Percentiles rank a stretch among this genome's conserved stretches.
phyloP scores from a whole-genome alignment of 2,113 vertebrate genomes.

The Callipepla squamata region DNA sequence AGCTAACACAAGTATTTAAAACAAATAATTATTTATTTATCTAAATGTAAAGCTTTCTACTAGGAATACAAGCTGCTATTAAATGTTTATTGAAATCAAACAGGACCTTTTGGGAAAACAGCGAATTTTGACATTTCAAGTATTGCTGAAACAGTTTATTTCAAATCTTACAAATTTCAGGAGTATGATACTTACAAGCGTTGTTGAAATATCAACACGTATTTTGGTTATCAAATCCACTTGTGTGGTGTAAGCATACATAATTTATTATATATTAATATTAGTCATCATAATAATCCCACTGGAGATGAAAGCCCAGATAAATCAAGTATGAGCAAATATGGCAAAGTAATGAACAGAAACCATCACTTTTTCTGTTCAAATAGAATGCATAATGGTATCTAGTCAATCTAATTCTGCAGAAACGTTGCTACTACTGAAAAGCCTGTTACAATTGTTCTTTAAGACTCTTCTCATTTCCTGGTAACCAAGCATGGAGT shows the following conservation, averaged over 20 bases:
- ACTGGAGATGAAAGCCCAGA: slow-evolving; percentile 31
- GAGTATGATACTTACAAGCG: background rate
- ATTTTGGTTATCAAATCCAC: slow-evolving; percentile 30
- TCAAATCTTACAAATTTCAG: background rate
- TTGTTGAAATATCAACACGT: background rate
- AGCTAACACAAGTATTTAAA: background rate
- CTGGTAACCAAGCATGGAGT: background rate
- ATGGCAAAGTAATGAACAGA: slow-evolving; percentile 32
- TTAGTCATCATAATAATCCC: slow-evolving; percentile 22
- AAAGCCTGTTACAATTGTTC: background rate
- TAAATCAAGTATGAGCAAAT: slow-evolving; percentile 17
- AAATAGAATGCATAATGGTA: slow-evolving; percentile 31
- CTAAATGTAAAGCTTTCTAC: background rate
- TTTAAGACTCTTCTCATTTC: background rate
- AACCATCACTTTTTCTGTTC: background rate
- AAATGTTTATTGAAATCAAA: background rate
- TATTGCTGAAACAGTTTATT: background rate
- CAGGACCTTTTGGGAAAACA: background rate
- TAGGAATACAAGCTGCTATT: background rate
- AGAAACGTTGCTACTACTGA: background rate
- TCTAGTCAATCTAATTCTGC: background rate
- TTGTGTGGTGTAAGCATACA: slow-evolving; percentile 3
- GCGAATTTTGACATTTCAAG: background rate
- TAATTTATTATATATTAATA: slow-evolving; percentile 38
- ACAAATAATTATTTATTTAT: background rate